Percentiles rank a stretch among this genome's conserved stretches.
Conservation (phyloP, 2,113 vertebrate genomes). For the Theristicus caerulescens region DNA sequence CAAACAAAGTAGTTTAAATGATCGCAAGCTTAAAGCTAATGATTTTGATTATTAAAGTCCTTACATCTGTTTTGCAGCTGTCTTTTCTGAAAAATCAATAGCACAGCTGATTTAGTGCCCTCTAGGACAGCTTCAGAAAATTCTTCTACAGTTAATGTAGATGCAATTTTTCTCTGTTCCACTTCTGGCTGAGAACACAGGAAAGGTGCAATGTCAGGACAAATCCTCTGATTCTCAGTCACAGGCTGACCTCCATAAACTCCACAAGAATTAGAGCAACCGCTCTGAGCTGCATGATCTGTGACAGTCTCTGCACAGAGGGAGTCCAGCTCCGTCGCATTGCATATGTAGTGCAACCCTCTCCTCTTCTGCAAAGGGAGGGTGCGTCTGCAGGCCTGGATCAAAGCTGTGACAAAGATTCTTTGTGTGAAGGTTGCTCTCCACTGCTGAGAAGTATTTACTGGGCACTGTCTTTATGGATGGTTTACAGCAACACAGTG, state of each 20-base stretch:
- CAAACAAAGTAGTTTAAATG: not conserved
- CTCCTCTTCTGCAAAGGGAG: not conserved
- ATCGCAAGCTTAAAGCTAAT: not conserved
- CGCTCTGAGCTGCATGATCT: not conserved
- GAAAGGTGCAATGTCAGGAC: constrained; percentile 32
- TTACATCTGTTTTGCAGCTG: constrained; percentile 28
- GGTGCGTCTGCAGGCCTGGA: accelerated
- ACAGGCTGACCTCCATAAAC: not conserved
- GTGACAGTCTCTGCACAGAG: not conserved
- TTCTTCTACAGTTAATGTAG: constrained; percentile 29
- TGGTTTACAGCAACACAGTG: not conserved
- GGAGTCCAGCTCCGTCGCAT: not conserved
- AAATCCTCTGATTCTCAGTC: not conserved
- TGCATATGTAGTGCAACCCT: accelerated
- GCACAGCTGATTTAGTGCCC: constrained; percentile 22
- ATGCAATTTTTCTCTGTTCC: constrained; percentile 16
- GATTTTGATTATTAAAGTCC: not conserved
- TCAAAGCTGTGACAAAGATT: not conserved
- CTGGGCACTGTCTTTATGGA: too few relatives aligned
- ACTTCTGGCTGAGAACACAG: not conserved
- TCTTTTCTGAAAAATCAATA: not conserved
- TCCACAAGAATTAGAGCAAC: not conserved
- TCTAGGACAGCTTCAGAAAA: constrained; percentile 25
- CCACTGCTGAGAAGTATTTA: not conserved
- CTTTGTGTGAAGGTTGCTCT: not conserved